Conservation (phyloP, 2,113 vertebrate genomes). For the Aythya baeri region DNA sequence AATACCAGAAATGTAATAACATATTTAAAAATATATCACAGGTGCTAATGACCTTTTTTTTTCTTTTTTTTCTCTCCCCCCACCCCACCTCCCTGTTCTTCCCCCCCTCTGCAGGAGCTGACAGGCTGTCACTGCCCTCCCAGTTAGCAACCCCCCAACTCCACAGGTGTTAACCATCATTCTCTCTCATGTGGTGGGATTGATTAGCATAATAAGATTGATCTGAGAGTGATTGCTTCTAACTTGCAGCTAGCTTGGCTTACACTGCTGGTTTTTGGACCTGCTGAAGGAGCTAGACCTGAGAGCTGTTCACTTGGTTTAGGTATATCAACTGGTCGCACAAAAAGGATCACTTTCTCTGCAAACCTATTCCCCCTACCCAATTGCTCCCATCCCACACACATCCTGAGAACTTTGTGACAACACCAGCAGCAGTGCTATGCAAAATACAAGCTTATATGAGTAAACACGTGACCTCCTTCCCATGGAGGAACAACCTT, state of each 20-base stretch:
- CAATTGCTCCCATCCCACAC: rapidly evolving
- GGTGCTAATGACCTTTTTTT: conserved; percentile 23
- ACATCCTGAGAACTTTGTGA: background rate
- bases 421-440: background rate
- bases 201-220: background rate
- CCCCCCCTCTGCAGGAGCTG: background rate
- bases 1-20: conserved; percentile 62
- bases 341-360: background rate
- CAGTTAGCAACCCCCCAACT: background rate
- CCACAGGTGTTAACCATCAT: conserved; percentile 25
- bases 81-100: background rate
- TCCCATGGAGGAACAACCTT: background rate
- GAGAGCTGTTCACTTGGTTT: background rate
- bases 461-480: background rate
- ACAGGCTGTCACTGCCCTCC: background rate
- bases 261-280: background rate
- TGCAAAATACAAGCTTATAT: background rate
- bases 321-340: background rate
- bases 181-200: conserved; percentile 14
- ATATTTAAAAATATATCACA: conserved; percentile 57
- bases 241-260: background rate
- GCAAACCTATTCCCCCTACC: background rate
- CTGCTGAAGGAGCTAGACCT: background rate
- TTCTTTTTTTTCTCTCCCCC: background rate
- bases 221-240: background rate